These are phyloP conservation scores for Patiria miniata DNA, from an alignment of 35 echinoderm and acorn worm genomes.

Conservation along the genomic window DNA sequence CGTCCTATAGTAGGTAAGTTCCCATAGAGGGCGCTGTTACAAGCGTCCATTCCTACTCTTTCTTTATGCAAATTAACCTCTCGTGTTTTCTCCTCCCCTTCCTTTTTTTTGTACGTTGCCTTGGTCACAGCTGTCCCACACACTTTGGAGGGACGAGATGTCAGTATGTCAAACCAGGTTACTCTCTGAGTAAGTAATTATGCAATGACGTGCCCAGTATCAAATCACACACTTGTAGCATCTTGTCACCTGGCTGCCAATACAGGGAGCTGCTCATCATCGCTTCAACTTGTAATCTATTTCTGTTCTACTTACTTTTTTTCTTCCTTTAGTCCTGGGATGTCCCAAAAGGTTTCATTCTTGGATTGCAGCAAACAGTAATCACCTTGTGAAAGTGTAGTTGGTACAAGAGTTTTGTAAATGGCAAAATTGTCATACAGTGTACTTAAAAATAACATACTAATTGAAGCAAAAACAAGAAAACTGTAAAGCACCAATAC, in stretches of 20 bases:
- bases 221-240: constrained; percentile 40
- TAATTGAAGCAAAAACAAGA: too few relatives aligned
- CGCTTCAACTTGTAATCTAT: constrained; percentile 32
- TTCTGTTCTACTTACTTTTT: constrained; percentile 16
- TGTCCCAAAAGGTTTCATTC: constrained; percentile 19
- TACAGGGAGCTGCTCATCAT: constrained; percentile 15
- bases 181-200: constrained; percentile 45
- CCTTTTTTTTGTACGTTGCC: constrained; percentile 37
- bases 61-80: constrained; percentile 39
- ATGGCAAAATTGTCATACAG: too few relatives aligned
- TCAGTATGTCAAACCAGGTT: constrained; percentile 51
- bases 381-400: too few relatives aligned
- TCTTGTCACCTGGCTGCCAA: constrained; percentile 41
- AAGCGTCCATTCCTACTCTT: constrained; percentile 10
- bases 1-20: constrained; percentile 21
- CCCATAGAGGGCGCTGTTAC: background rate
- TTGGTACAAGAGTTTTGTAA: too few relatives aligned
- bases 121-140: constrained; percentile 50
- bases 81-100: constrained; percentile 22
- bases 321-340: background rate
- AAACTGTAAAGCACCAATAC: too few relatives aligned
- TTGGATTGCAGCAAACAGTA: too few relatives aligned
- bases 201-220: constrained; percentile 28
- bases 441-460: too few relatives aligned
- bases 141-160: constrained; percentile 50